Evolutionary conservation across 2,113 vertebrate species (phyloP), one percentile per base, ranked within the genome.

Genomic region (Cyanistes caeruleus): DNA sequence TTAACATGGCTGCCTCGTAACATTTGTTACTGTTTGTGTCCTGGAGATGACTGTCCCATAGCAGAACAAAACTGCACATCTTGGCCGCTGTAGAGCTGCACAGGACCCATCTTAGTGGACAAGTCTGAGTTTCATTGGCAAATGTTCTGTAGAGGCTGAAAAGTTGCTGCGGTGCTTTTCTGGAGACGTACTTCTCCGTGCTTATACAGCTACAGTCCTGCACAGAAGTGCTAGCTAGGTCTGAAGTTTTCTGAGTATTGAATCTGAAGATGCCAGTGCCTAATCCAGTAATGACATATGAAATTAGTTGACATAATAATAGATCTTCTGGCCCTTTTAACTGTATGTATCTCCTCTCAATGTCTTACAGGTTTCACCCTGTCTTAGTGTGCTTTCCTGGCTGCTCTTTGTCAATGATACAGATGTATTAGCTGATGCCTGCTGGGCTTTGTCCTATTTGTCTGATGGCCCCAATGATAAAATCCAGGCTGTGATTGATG

Each of bases 381-480:
- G 99, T 97, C 98, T 99, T 93, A 99, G 98, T 84, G 99, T 99
- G 78, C 98, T 99, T 76, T 99, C 99, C 73, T 99, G 99, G 99
- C 98, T 99, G 94, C 98, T 99, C 9, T 99, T 99, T 90, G 99
- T 99, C 95, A 99, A 99, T 24, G 99, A 99, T 96, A 99, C 99
- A 46, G 99, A 99, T 97, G 99, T 99, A 48, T 97, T 99, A 89
- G 99, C 99, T 73, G 99, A 99, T 93, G 99, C 99, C 75, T 99
- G 99, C 97, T 99, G 99, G 99, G 99, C 99, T 4, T 98, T 99
- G 33, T 99, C 99, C 13, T 99, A 99, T 97, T 97, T 99, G 77
- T 99, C 99, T 52, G 99, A 99, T 89, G 99, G 99, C 53, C 99
- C 99, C 80, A 99, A 99, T 92, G 99, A 99, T 97, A 99, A 99